Evolutionary conservation across 1,140 invertebrate species (phyloP), one percentile per base, ranked within the genome.

Genomic region (Formica exsecta): DNA sequence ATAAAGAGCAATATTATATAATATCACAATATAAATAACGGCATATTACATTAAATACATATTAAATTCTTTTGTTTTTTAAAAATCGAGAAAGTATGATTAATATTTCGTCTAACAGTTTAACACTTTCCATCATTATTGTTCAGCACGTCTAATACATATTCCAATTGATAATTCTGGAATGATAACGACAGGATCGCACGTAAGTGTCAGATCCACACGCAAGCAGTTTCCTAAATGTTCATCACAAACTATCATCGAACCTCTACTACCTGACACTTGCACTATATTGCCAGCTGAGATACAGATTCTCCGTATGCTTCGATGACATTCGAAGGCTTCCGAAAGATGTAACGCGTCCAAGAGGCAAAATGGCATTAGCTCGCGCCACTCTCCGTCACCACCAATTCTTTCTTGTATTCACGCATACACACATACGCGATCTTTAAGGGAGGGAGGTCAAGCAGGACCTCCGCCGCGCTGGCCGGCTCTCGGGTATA

Each of bases 401-500:
- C 9, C 29, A 25, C 25, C 70, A 19, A 16, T 22, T 19, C 64
- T 85, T 75, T 83, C 41, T 38, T 70, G 8, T 81, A 68, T 32
- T 57, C 41, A 59, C 38, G 68, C 68, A 59, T 48, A 44, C 25
- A 73, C 38, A 61, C 66, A 57, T 48, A 25, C 8, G 25, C 44
- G 41, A 38, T 73, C 41, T 71, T 73, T 71, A 64, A 57, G 61
- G 36, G 41, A 64, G n/a, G 44, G 51, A 81, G 86, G 86, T 90
- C 89, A 90, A 90, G 83, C 79, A 83, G 68, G 79, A 61, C 68
- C 38, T 61, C 77, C 36, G 57, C 54, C 79, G 59, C 64, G 75
- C 66, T 65, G 41, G 77, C 38, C 90, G 77, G 68, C 68, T 86
- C 76, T 89, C 85, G 90, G 86, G 71, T 88, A 74, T 88, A 88